These are phyloP conservation scores for Carlito syrichta DNA, from an alignment of 2,113 vertebrate species.

Conservation along the genomic window DNA sequence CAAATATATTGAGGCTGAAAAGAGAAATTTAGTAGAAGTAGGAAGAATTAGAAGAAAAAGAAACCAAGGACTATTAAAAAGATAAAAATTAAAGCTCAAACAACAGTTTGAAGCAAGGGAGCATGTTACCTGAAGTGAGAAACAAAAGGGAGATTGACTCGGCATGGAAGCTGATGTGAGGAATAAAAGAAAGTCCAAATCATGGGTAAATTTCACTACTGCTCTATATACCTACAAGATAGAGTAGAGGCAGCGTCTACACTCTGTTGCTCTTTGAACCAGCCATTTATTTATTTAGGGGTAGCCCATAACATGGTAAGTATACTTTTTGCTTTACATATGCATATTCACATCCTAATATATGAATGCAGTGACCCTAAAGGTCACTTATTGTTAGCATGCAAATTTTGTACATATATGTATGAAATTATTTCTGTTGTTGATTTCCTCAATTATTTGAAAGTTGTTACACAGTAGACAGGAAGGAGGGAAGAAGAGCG, in stretches of 20 bases:
- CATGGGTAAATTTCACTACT: accelerated
- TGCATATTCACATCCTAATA: not conserved
- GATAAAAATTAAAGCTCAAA: not conserved
- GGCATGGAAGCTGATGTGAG: accelerated
- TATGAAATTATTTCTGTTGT: not conserved
- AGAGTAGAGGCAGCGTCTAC: not conserved
- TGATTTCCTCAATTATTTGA: not conserved
- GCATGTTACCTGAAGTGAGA: not conserved
- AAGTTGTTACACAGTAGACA: not conserved
- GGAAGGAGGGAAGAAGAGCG: not conserved
- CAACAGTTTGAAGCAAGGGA: not conserved
- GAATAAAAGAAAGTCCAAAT: not conserved
- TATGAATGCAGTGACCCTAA: not conserved
- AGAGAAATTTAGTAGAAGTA: not conserved
- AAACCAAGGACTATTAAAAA: not conserved
- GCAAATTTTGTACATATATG: not conserved
- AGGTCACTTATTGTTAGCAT: not conserved
- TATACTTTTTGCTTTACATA: not conserved
- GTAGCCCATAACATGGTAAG: not conserved
- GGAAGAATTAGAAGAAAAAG: not conserved
- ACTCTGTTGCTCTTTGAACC: not conserved
- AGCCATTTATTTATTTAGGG: not conserved
- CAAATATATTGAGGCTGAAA: not conserved
- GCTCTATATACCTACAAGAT: accelerated
- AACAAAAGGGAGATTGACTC: accelerated